A percentile compares a stretch with the other conserved stretches of the same genome.
phyloP scores from a whole-genome alignment of 2,797 vertebrate genomes.

The Vireo griseus region DNA sequence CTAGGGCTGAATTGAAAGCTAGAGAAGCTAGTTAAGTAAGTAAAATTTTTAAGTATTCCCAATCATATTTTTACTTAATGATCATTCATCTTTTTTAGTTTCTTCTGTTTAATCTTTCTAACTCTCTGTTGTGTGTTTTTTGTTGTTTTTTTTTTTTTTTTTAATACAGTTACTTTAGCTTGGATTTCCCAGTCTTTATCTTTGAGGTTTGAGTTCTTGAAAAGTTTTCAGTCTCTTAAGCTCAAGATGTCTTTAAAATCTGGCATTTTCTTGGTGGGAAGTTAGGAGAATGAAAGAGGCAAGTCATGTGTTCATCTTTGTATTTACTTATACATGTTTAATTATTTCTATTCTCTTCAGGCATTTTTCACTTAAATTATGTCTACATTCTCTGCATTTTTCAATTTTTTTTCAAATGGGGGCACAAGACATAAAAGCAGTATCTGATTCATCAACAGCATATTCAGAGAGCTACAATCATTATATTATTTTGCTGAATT shows the following conservation, averaged over 20 bases:
- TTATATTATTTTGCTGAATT: background rate
- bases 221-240: background rate
- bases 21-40: background rate
- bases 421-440: background rate
- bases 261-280: background rate
- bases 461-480: background rate
- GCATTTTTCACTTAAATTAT: background rate
- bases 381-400: background rate
- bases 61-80: background rate
- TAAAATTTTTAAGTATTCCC: background rate
- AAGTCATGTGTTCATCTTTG: background rate
- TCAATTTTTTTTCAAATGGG: background rate
- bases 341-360: background rate
- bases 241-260: background rate
- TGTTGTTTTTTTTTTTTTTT: background rate
- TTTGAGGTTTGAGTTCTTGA: background rate
- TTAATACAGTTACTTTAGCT: background rate
- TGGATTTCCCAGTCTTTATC: background rate
- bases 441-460: background rate
- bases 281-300: background rate
- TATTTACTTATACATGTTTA: background rate
- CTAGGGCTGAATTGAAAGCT: background rate
- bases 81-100: background rate
- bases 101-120: background rate
- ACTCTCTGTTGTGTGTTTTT: background rate